A percentile compares a stretch with the other conserved stretches of the same genome.
Evolutionary conservation across 1,140 invertebrate species (phyloP).

Genomic region (Ceratoteleas bidentatus): DNA sequence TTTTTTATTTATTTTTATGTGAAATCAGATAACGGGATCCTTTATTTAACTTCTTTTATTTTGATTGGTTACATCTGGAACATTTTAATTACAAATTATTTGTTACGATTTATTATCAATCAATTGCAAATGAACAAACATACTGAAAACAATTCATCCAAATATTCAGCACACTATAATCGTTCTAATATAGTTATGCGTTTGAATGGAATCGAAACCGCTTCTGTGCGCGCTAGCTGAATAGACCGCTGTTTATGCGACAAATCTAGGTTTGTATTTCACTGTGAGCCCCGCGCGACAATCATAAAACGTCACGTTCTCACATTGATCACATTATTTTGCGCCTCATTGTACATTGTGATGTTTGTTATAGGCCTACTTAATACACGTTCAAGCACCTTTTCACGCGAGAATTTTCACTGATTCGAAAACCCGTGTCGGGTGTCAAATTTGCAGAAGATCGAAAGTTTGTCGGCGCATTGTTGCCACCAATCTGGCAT

Average conservation of each 20-base stretch:
- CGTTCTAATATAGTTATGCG: conserved; percentile 2
- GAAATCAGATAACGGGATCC: too few relatives aligned
- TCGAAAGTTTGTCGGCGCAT: conserved; percentile 77
- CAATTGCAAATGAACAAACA: too few relatives aligned
- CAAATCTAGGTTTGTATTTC: conserved; percentile 55
- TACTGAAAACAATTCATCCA: too few relatives aligned
- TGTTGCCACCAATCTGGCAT: conserved; percentile 77
- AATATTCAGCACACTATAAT: too few relatives aligned
- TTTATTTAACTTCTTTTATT: too few relatives aligned
- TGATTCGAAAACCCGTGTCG: conserved; percentile 70
- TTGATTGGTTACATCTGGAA: too few relatives aligned
- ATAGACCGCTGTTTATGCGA: conserved; percentile 35
- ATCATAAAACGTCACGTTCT: conserved; percentile 59
- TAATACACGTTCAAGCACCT: conserved; percentile 50
- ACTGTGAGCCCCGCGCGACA: conserved; percentile 23
- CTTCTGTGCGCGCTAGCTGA: not conserved
- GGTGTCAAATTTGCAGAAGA: conserved; percentile 75
- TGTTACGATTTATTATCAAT: too few relatives aligned
- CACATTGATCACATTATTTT: conserved; percentile 66
- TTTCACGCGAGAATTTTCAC: conserved; percentile 54
- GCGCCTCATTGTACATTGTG: conserved; percentile 34
- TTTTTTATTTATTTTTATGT: too few relatives aligned
- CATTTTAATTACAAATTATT: too few relatives aligned
- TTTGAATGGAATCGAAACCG: conserved; percentile 18
- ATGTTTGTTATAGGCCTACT: conserved; percentile 63